Percentiles rank a stretch among this genome's conserved stretches.
Conservation (phyloP, 2,888 invertebrate genomes). For the Andrena praecox region DNA sequence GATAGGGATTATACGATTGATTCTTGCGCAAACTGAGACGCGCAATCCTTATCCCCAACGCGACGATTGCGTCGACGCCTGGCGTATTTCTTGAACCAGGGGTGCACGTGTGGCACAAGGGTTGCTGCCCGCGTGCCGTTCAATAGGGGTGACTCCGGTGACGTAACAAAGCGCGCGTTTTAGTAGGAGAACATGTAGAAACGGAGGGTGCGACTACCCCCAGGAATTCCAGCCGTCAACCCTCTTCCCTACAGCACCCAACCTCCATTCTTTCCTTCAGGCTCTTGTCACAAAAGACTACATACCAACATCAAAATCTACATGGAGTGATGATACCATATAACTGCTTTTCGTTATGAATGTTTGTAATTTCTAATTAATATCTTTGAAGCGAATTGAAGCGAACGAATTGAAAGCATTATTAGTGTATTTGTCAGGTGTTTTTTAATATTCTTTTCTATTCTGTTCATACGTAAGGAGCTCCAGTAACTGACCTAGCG, state of each 20-base stretch:
- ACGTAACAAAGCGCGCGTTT: constrained; percentile 85
- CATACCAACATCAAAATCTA: too few relatives aligned
- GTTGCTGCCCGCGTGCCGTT: constrained; percentile 64
- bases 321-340: too few relatives aligned
- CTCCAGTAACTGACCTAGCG: constrained; percentile 66
- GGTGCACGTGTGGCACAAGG: constrained; percentile 74
- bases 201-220: constrained; percentile 53
- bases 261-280: neutral
- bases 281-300: neutral
- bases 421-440: too few relatives aligned
- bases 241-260: neutral
- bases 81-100: constrained; percentile 82
- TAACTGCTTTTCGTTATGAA: neutral
- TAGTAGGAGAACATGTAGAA: constrained; percentile 79
- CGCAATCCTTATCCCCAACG: constrained; percentile 33
- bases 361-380: neutral
- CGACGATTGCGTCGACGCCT: constrained; percentile 81
- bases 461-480: neutral
- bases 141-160: constrained; percentile 78
- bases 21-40: neutral
- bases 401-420: too few relatives aligned
- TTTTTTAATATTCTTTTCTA: too few relatives aligned
- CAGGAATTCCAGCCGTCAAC: neutral
- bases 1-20: neutral
- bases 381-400: neutral